Evolutionary conservation across 2,113 vertebrate species (phyloP).

Genomic region (Australoheros scitulus): DNA sequence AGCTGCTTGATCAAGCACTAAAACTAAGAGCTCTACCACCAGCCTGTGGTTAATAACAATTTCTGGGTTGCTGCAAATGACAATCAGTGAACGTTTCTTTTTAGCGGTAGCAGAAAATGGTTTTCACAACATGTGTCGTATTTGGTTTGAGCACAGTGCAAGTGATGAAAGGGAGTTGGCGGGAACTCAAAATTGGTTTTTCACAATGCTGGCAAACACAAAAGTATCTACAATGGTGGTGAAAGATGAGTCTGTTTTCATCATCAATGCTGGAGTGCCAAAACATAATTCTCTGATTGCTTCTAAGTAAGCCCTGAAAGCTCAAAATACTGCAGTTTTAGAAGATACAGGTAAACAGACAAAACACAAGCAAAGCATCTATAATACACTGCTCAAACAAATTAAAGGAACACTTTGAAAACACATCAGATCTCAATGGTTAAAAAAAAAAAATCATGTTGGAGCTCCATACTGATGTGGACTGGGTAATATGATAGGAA

Average conservation of each 20-base stretch:
- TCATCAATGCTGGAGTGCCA: not conserved
- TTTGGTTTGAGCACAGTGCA: not conserved
- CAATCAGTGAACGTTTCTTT: not conserved
- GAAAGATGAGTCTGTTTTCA: not conserved
- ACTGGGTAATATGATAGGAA: too few relatives aligned
- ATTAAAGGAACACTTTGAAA: too few relatives aligned
- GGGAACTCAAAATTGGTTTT: not conserved
- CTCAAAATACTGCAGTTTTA: not conserved
- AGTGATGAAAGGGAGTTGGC: not conserved
- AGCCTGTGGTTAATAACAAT: not conserved
- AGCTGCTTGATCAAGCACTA: not conserved
- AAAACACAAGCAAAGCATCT: not conserved
- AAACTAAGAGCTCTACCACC: not conserved
- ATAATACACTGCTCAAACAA: too few relatives aligned
- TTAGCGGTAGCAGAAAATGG: not conserved
- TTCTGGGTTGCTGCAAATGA: not conserved
- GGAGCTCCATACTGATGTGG: too few relatives aligned
- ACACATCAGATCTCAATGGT: too few relatives aligned
- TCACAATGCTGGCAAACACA: not conserved
- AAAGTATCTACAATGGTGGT: not conserved
- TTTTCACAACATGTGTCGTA: not conserved
- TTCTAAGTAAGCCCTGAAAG: not conserved
- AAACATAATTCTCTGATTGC: not conserved
- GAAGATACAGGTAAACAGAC: not conserved
- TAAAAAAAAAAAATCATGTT: too few relatives aligned